Percentiles rank a stretch among this genome's conserved stretches.
Conservation (phyloP, 2,113 vertebrate species). For the Shinisaurus crocodilurus region DNA sequence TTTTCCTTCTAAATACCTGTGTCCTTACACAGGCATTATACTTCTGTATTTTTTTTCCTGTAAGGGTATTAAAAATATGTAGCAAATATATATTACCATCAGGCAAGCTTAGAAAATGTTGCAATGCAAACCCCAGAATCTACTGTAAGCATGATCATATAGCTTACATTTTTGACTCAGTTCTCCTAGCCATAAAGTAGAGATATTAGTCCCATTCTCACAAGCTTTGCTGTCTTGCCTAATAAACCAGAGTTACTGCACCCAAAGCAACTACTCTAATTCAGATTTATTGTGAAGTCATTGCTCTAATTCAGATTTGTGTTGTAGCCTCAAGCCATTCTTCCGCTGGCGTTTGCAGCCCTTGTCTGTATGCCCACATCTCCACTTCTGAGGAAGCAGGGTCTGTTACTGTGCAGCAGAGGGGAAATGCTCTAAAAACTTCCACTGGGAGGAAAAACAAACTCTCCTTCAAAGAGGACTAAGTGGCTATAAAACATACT, state of each 20-base stretch:
- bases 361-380: background rate
- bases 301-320: background rate
- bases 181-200: background rate
- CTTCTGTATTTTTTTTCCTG: background rate
- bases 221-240: background rate
- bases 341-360: background rate
- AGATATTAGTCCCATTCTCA: background rate
- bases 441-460: background rate
- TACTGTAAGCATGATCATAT: background rate
- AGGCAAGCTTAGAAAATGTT: background rate
- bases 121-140: background rate
- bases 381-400: background rate
- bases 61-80: background rate
- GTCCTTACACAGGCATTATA: conserved; percentile 24
- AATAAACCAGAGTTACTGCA: conserved; percentile 6
- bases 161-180: background rate
- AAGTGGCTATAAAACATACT: background rate
- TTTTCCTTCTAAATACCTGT: conserved; percentile 41
- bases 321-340: background rate
- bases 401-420: too few relatives aligned
- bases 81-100: background rate
- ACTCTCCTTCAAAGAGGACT: background rate
- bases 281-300: background rate
- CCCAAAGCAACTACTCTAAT: background rate
- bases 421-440: too few relatives aligned